These are phyloP conservation scores for Glaucopsyche alexis DNA, from an alignment of 2,888 invertebrate genomes.

Conservation along the genomic window DNA sequence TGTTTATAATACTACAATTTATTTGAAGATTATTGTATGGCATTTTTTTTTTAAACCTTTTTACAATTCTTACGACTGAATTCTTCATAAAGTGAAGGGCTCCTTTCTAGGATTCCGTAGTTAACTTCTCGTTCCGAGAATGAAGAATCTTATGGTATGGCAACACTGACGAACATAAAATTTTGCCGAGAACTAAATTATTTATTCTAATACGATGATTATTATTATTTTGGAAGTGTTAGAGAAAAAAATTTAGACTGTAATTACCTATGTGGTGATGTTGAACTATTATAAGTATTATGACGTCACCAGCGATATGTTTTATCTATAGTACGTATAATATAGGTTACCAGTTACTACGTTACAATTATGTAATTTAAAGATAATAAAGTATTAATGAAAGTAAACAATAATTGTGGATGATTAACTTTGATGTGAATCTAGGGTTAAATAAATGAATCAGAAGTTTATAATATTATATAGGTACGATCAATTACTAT, in stretches of 20 bases:
- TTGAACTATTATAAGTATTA: neutral
- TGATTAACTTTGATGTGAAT: neutral
- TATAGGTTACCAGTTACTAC: conserved; percentile 1
- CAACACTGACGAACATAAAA: no score
- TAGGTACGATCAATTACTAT: no score
- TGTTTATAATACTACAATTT: neutral
- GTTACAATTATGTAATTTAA: neutral
- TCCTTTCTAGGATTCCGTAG: no score
- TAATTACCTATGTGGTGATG: no score
- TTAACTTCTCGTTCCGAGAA: no score
- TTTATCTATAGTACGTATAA: neutral
- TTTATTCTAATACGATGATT: no score
- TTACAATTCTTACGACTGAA: no score
- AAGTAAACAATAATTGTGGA: neutral
- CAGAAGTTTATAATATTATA: no score
- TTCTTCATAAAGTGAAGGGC: no score
- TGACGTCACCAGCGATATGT: neutral
- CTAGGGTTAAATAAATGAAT: no score
- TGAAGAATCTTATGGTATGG: no score
- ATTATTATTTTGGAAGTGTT: neutral
- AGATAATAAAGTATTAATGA: neutral
- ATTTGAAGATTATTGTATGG: neutral
- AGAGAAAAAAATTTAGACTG: neutral
- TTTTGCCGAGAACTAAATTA: neutral
- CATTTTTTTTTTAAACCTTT: no score